Base-by-base conservation (phyloP, 2,797 vertebrate genomes). In the Ctenopoma multispine region DNA sequence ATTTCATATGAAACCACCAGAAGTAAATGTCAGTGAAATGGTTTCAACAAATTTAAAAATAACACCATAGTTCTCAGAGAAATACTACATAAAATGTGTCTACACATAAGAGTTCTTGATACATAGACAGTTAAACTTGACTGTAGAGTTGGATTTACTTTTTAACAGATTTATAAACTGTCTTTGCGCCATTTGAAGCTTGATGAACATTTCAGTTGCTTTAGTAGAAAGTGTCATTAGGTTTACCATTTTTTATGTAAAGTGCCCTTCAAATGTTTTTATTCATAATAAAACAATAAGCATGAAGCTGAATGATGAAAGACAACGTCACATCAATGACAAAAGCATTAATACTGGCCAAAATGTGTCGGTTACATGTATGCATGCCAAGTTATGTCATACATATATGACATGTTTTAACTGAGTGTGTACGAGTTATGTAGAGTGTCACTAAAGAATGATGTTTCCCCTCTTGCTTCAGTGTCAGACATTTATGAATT, bases 401-500 rank as follows among this genome's bases (percentile, higher is more conserved):
- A 36, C 11, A 41, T 56, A 75, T 58, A n/a, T 54, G 67, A 63
- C 60, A 69, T 41, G 36, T 54, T 70, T 61, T 69, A 65, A 65
- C 68, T 1, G 9, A 20, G 53, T 62, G 59, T 11, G 7, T 46
- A 54, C 58, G 44, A 53, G 51, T 50, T 50, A 9, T 61, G 41
- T 41, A 43, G 46, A 70, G 49, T 69, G 66, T 72, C 72, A 77
- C 53, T 12, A 51, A 63, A 61, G 66, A 81, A 69, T 66, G 62
- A 70, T 44, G 31, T 74, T 69, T 58, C 38, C 67, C 17, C 29
- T 77, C 59, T 40, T 43, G 74, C 65, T 73, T 69, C 18, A 9
- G 27, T 54, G 74, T 57, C 80, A 76, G 59, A 56, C 57, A 69
- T 67, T 69, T 47, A 60, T 60, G 74, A 85, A 78, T 81, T 27